Conservation (phyloP, 1,140 invertebrate species). For the Zaprionus camerounensis region DNA sequence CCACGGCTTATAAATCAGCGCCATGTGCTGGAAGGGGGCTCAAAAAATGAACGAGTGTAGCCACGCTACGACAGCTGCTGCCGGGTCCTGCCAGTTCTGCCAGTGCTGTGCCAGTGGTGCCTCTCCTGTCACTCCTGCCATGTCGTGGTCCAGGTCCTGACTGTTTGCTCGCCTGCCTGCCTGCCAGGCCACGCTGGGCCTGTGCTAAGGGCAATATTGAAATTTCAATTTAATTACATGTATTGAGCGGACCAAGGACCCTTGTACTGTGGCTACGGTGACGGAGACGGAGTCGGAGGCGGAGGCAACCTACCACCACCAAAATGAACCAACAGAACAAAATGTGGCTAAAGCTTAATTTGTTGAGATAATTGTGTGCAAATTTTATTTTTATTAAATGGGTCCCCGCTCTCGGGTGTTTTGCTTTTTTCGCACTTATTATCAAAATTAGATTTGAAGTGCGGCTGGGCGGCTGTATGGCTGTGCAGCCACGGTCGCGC, state of each 20-base stretch:
- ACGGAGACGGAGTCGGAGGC: constrained; percentile 1
- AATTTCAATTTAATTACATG: constrained; percentile 82
- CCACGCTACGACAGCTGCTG: constrained; percentile 48
- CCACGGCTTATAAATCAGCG: constrained; percentile 79
- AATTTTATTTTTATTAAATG: constrained; percentile 83
- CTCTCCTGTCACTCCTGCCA: neutral
- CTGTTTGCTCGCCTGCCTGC: neutral
- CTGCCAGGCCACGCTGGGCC: constrained; percentile 1
- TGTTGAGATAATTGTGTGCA: constrained; percentile 79
- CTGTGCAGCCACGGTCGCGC: constrained; percentile 3
- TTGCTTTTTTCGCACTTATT: constrained; percentile 59
- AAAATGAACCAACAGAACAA: constrained; percentile 63
- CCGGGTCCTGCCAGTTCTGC: neutral
- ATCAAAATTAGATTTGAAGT: constrained; percentile 81
- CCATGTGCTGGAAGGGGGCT: constrained; percentile 37
- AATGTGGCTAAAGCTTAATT: constrained; percentile 75
- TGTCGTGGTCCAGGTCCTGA: neutral
- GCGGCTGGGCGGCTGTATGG: constrained; percentile 18
- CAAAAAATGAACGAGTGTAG: constrained; percentile 53
- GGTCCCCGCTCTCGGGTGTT: constrained; percentile 54
- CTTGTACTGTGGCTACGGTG: neutral
- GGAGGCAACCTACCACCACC: constrained; percentile 33
- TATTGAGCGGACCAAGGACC: constrained; percentile 49
- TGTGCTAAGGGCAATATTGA: constrained; percentile 74
- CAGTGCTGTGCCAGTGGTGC: neutral